A percentile compares a stretch with the other conserved stretches of the same genome.
phyloP scores from a whole-genome alignment of 2,113 vertebrate species.

The Gallinago jamesoni region DNA sequence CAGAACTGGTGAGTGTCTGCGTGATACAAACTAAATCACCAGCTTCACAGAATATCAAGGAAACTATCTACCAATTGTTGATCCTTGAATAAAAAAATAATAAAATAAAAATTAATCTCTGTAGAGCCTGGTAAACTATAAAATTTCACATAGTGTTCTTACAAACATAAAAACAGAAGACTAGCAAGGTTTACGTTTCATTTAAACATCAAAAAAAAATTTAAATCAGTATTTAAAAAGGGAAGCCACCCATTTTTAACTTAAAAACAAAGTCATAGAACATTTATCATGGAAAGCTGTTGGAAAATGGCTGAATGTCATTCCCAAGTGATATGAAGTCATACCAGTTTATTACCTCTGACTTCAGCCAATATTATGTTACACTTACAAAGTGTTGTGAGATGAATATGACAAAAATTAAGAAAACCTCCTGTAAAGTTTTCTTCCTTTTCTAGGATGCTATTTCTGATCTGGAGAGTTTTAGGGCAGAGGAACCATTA shows the following conservation, averaged over 20 bases:
- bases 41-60: neutral
- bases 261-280: neutral
- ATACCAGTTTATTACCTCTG: conserved; percentile 39
- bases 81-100: neutral
- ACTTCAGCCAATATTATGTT: conserved; percentile 47
- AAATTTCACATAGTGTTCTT: neutral
- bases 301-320: conserved; percentile 21
- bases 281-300: neutral
- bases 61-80: neutral
- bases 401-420: conserved; percentile 27
- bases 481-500: neutral
- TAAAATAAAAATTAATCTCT: neutral
- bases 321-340: conserved; percentile 37
- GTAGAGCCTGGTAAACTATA: neutral
- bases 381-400: neutral
- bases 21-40: neutral
- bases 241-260: neutral
- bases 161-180: neutral
- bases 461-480: neutral
- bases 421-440: neutral
- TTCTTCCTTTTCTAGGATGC: conserved; percentile 6
- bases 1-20: neutral
- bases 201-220: neutral
- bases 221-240: neutral
- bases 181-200: neutral